Evolutionary conservation across 2,888 invertebrate species (phyloP).

Genomic region (Stenichneumon culpator): DNA sequence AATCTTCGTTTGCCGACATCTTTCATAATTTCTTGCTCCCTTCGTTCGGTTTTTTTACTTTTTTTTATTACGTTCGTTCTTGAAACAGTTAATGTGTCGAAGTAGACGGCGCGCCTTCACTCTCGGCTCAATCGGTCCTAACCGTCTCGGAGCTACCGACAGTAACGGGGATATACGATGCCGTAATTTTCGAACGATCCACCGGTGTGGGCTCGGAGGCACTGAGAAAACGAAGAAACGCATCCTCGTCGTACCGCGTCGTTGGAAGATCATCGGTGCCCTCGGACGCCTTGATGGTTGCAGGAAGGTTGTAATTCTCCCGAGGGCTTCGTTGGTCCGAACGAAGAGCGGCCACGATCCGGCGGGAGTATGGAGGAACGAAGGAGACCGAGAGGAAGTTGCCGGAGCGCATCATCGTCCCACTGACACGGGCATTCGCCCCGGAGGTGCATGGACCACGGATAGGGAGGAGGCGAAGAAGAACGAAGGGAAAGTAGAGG

Average conservation of each 20-base stretch:
- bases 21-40: conserved; percentile 4
- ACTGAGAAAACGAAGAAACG: conserved; percentile 39
- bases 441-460: conserved; percentile 57
- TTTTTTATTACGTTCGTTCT: conserved; percentile 18
- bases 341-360: conserved; percentile 35
- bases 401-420: conserved; percentile 64
- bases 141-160: conserved; percentile 50
- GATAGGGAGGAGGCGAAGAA: conserved; percentile 26
- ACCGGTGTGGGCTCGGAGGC: conserved; percentile 23
- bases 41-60: conserved; percentile 18
- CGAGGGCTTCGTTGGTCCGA: conserved; percentile 47
- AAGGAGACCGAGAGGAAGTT: conserved; percentile 54
- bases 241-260: conserved; percentile 21
- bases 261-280: conserved; percentile 38
- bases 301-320: conserved; percentile 48
- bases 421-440: conserved; percentile 68
- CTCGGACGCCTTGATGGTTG: conserved; percentile 35
- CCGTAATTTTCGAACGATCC: conserved; percentile 61
- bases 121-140: conserved; percentile 43
- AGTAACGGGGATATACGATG: conserved; percentile 63
- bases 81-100: conserved; percentile 15
- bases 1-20: conserved; percentile 18
- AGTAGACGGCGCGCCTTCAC: neutral
- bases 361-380: conserved; percentile 10
- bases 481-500: conserved; percentile 16